Conservation (phyloP, 2,797 vertebrate genomes). For the Cyclopterus lumpus region DNA sequence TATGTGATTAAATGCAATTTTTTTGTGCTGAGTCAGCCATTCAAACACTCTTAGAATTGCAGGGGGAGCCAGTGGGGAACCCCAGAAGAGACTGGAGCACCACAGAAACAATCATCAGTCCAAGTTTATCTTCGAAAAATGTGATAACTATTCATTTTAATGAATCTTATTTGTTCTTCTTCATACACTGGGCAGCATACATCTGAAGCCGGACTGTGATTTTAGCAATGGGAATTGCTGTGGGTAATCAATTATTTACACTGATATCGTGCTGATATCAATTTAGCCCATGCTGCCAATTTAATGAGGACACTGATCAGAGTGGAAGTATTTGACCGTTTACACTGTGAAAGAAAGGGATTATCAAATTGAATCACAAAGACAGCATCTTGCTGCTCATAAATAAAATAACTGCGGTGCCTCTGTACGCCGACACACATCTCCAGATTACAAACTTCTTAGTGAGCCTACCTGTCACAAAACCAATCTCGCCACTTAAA, state of each 20-base stretch:
- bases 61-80: neutral
- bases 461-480: neutral
- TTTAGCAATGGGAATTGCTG: neutral
- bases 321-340: slow-evolving; percentile 19
- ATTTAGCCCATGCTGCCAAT: slow-evolving; percentile 38
- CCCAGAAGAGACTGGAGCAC: neutral
- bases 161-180: neutral
- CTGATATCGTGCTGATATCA: slow-evolving; percentile 26
- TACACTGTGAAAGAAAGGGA: neutral
- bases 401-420: neutral
- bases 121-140: neutral
- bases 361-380: neutral
- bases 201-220: neutral
- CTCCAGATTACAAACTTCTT: neutral
- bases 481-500: slow-evolving; percentile 1
- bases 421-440: slow-evolving; percentile 1
- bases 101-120: neutral
- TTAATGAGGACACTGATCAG: slow-evolving; percentile 34
- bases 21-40: slow-evolving; percentile 10
- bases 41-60: neutral
- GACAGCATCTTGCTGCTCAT: neutral
- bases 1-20: slow-evolving; percentile 7
- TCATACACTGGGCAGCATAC: neutral
- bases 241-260: slow-evolving; percentile 35
- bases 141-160: neutral